Percentiles rank a stretch among this genome's conserved stretches.
These are phyloP conservation scores for Bradypus variegatus DNA, from an alignment of 2,797 vertebrate genomes.

Conservation along the genomic window DNA sequence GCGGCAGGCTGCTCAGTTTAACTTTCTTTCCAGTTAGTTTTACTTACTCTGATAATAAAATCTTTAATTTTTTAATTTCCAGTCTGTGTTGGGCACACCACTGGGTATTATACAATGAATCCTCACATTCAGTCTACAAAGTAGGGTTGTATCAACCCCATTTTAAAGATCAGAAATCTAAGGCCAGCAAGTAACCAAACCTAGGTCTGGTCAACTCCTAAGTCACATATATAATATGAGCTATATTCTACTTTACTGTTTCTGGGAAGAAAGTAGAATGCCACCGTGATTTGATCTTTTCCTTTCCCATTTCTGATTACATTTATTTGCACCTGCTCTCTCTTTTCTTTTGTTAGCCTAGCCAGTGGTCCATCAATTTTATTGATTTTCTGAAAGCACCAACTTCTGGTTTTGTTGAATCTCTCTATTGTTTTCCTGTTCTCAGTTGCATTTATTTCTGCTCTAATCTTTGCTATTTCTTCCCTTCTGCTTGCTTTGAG, in stretches of 20 bases:
- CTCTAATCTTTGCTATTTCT: no score
- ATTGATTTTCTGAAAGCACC: no score
- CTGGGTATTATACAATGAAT: neutral
- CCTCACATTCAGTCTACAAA: neutral
- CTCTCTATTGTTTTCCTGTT: no score
- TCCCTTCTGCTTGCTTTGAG: no score
- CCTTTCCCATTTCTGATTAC: no score
- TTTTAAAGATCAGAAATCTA: slow-evolving; percentile 10
- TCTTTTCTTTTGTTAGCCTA: no score
- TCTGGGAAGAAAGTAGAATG: neutral
- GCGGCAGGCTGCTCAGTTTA: neutral
- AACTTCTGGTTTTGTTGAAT: no score
- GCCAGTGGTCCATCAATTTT: no score
- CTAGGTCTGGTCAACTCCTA: neutral
- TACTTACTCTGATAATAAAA: slow-evolving; percentile 29
- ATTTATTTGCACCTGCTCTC: no score
- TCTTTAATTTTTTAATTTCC: neutral
- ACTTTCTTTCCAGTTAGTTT: slow-evolving; percentile 34
- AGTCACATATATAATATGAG: neutral
- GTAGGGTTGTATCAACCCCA: neutral
- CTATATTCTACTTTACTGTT: neutral
- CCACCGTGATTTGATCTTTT: no score
- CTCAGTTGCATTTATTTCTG: no score
- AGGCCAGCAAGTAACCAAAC: neutral
- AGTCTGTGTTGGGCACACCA: neutral